Evolutionary conservation across 2,888 invertebrate species (phyloP), one percentile per base, ranked within the genome.

Genomic region (Drosophila birchii): DNA sequence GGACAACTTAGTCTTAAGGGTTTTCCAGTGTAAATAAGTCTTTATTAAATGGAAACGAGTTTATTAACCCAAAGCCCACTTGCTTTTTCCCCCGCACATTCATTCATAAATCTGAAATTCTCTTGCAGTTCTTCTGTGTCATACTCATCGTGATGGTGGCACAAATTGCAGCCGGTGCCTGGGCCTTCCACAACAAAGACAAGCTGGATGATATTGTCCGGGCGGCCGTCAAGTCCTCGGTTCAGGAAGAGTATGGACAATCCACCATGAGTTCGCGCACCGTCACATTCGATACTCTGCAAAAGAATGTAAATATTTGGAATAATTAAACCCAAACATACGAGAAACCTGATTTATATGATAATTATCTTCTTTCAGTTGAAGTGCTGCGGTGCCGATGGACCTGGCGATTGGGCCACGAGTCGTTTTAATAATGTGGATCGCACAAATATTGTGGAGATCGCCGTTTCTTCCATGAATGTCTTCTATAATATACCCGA

Each of bases 321-420:
- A 11, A 20, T 20, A 43, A 6, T 43, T 36, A 16, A 5, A 12
- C 1, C 2, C 5, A 18, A 18, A 43, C 16, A 44, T 18, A 16
- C 3, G 11, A 38, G n/a, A 34, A 20, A 9, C 2, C 18, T 36
- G n/a, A n/a, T 38, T 29, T 34, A 57, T 39, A 12, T 44, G 20
- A 47, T 16, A 57, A 18, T 12, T 32, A 47, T 58, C 14, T 11
- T 29, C 6, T 79, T 80, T 61, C 88, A 96, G 95, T 93, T 97
- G 71, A 92, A 95, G 80, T 97, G 97, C 89, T 97, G 97, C 90
- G 97, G 97, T 26, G 95, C 95, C 4, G 94, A 94, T 78, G 94
- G 94, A 49, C 95, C 96, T 4, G 92, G 92, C 1, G 96, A 96
- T 91, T 97, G 96, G 96, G 94, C 94, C 60, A 94, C 94, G 18